Evolutionary conservation across 2,797 vertebrate genomes (phyloP).

Genomic region (Sphenopsis melanotis): DNA sequence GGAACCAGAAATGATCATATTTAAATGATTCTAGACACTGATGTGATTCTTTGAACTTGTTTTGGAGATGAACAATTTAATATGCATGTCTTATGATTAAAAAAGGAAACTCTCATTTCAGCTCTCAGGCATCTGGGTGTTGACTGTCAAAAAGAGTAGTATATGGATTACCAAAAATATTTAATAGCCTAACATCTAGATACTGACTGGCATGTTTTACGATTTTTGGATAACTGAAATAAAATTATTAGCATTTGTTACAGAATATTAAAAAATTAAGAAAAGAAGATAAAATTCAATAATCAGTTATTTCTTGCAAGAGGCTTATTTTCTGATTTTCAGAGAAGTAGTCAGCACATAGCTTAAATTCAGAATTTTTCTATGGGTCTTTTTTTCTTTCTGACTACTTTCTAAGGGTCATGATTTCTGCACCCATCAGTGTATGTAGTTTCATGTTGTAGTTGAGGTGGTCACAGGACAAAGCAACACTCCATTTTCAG

Average conservation of each 20-base stretch:
- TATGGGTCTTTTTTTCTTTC: neutral
- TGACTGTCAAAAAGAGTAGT: neutral
- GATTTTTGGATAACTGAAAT: neutral
- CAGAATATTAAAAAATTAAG: neutral
- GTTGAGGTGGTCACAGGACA: neutral
- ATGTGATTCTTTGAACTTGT: neutral
- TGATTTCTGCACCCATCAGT: neutral
- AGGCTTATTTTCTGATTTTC: neutral
- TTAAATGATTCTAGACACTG: neutral
- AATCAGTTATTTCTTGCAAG: neutral
- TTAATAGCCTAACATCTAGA: neutral
- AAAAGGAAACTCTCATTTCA: neutral
- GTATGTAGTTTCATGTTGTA: neutral
- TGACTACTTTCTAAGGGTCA: neutral
- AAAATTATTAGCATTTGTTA: neutral
- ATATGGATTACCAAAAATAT: neutral
- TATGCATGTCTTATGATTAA: neutral
- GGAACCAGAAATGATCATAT: neutral
- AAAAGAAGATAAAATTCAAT: neutral
- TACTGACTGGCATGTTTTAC: neutral
- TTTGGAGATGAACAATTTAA: neutral
- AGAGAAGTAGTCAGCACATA: neutral
- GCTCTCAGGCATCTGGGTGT: neutral
- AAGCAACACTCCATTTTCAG: neutral
- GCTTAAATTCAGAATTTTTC: neutral